Conservation (phyloP, 2,888 invertebrate genomes). For the Matsumyia berberina region DNA sequence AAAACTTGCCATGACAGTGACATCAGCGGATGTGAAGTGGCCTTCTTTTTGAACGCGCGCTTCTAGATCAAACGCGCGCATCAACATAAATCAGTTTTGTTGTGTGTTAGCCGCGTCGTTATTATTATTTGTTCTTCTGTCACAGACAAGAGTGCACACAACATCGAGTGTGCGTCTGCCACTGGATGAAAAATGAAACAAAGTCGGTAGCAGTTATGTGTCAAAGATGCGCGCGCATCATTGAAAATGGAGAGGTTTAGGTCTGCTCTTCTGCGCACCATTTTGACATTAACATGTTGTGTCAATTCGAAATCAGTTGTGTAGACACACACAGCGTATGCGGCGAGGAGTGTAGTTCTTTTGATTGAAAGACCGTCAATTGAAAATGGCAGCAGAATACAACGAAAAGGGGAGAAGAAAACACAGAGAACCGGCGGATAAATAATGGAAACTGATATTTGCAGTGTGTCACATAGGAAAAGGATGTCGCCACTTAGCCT, state of each 20-base stretch:
- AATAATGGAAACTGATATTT: constrained; percentile 51
- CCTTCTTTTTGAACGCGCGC: constrained; percentile 1
- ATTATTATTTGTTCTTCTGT: constrained; percentile 35
- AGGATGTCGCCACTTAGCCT: constrained; percentile 68
- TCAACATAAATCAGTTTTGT: background rate
- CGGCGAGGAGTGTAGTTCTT: constrained; percentile 43
- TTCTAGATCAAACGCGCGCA: constrained; percentile 23
- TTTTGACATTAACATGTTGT: constrained; percentile 51
- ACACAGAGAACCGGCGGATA: constrained; percentile 3
- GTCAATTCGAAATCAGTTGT: constrained; percentile 11
- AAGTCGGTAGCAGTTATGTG: constrained; percentile 34
- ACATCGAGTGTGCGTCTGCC: background rate
- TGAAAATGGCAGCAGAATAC: constrained; percentile 22
- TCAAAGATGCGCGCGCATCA: constrained; percentile 46
- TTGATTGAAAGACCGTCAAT: constrained; percentile 52
- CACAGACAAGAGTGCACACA: constrained; percentile 20
- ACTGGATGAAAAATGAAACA: constrained; percentile 13
- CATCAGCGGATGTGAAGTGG: constrained; percentile 22
- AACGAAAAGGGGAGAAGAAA: constrained; percentile 6
- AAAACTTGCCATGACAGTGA: background rate
- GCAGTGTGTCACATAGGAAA: constrained; percentile 31
- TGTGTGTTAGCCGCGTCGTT: constrained; percentile 7
- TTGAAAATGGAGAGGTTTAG: constrained; percentile 61
- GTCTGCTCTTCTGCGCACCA: constrained; percentile 36
- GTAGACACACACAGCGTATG: background rate